phyloP scores from a whole-genome alignment of 2,113 vertebrate species.

The Buteo buteo region DNA sequence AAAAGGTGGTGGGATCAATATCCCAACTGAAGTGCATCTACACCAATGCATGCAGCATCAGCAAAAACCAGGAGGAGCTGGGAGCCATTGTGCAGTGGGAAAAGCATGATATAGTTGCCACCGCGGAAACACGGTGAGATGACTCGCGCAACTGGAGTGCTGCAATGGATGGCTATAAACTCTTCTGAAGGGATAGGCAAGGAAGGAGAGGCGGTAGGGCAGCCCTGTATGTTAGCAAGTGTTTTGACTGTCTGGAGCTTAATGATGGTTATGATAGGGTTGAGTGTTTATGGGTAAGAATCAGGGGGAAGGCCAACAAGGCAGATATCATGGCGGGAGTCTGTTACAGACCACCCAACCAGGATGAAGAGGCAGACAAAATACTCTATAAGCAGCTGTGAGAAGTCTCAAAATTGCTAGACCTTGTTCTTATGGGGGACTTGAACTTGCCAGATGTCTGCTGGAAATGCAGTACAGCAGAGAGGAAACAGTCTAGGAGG shows the following conservation, averaged over 20 bases:
- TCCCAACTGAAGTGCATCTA: not conserved
- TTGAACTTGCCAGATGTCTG: not conserved
- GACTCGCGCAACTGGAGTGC: not conserved
- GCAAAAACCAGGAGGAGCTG: not conserved
- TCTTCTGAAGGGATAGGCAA: not conserved
- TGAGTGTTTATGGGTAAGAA: not conserved
- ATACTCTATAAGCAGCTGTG: not conserved
- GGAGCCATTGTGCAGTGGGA: not conserved
- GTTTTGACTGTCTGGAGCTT: not conserved
- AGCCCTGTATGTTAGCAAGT: not conserved
- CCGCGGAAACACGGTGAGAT: rapidly evolving
- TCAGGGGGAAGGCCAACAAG: not conserved
- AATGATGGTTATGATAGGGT: not conserved
- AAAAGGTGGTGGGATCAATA: not conserved
- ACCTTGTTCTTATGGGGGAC: not conserved
- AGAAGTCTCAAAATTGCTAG: not conserved
- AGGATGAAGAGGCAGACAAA: not conserved
- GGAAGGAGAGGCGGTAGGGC: not conserved
- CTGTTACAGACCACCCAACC: not conserved
- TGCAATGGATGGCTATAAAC: not conserved
- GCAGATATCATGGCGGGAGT: not conserved
- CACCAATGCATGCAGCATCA: rapidly evolving
- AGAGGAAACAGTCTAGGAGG: not conserved
- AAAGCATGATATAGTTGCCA: not conserved
- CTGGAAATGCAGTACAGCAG: not conserved